Evolutionary conservation across 2,797 vertebrate species (phyloP).

Genomic region (Hippoglossus hippoglossus): DNA sequence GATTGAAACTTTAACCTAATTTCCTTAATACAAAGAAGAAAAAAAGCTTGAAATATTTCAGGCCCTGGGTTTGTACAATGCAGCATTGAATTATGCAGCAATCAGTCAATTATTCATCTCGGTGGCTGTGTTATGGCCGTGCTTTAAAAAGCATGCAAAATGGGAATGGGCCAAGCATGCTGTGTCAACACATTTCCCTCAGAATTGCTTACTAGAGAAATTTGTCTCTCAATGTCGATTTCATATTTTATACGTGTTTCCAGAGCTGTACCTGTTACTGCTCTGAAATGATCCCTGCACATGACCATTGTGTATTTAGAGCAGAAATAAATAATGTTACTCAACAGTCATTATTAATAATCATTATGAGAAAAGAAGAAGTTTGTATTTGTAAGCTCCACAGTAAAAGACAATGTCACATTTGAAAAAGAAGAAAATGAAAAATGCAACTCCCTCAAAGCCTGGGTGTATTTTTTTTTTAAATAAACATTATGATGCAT

Average conservation of each 20-base stretch:
- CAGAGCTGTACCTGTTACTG: conserved; percentile 90
- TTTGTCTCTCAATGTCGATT: conserved; percentile 97
- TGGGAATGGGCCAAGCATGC: conserved; percentile 91
- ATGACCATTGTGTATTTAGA: conserved; percentile 30
- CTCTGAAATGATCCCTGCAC: conserved; percentile 80
- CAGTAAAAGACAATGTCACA: conserved; percentile 14
- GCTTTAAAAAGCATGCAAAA: conserved; percentile 99
- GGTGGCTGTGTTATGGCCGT: conserved; percentile 91
- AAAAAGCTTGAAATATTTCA: conserved; percentile 96
- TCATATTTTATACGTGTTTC: conserved; percentile 80
- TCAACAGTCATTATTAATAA: conserved; percentile 18
- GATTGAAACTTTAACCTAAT: conserved; percentile 99
- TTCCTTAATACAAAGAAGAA: conserved; percentile 80
- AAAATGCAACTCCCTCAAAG: not conserved
- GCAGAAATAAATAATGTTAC: conserved; percentile 53
- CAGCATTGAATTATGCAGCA: conserved; percentile 99
- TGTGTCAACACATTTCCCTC: conserved; percentile 99
- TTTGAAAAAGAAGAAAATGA: conserved; percentile 13
- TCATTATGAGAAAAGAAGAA: conserved; percentile 22
- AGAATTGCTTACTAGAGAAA: conserved; percentile 98
- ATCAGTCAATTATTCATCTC: conserved; percentile 99
- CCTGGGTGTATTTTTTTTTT: not conserved
- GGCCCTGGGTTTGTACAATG: conserved; percentile 99
- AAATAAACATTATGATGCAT: conserved; percentile 70
- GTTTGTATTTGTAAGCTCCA: conserved; percentile 4